Evolutionary conservation across 1,140 invertebrate genomes (phyloP), one percentile per base, ranked within the genome.

Genomic region (Drosophila asahinai): DNA sequence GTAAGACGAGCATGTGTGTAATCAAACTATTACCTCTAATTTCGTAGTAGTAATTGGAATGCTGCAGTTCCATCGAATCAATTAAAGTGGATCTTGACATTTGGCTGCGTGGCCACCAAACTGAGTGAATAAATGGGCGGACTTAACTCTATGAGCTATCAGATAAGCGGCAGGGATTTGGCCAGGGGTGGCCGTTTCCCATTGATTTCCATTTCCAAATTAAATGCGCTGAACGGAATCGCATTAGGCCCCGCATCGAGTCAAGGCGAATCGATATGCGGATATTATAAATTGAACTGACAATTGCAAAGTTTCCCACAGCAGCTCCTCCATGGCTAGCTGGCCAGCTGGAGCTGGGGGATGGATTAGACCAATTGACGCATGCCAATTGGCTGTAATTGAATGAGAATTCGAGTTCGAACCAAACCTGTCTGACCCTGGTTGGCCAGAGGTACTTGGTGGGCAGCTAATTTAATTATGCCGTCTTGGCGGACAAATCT

Each of bases 401-500:
- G 72, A 76, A 65, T 65, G 40, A 22, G 47, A 59, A 76, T 59
- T 45, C 60, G 36, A 30, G 27, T 6, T 6, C 0, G 27, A 19
- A 54, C 36, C 19, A 17, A 54, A 51, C 71, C 38, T 52, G 40
- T 43, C 27, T 43, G 19, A 11, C 25, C 30, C 8, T 36, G n/a
- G 0, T 25, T 27, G 12, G 30, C 27, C 36, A 19, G 11, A 15
- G 22, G 30, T 33, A 75, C 59, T 51, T 9, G 30, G 30, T 2
- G 1, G 8, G 30, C 8, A 9, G 8, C 30, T 7, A 33, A 9
- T 33, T 33, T 8, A 33, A 33, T 33, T 33, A 33, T 33, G 30
- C 8, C 8, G 30, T 9, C 78, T 79, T 63, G 72, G 42, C 43
- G 63, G 47, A 48, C 71, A 83, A 80, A 87, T 86, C 82, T 75